A percentile compares a stretch with the other conserved stretches of the same genome.
These are phyloP conservation scores for Gibbula magus DNA, from an alignment of 2,888 invertebrate species.

Conservation along the genomic window DNA sequence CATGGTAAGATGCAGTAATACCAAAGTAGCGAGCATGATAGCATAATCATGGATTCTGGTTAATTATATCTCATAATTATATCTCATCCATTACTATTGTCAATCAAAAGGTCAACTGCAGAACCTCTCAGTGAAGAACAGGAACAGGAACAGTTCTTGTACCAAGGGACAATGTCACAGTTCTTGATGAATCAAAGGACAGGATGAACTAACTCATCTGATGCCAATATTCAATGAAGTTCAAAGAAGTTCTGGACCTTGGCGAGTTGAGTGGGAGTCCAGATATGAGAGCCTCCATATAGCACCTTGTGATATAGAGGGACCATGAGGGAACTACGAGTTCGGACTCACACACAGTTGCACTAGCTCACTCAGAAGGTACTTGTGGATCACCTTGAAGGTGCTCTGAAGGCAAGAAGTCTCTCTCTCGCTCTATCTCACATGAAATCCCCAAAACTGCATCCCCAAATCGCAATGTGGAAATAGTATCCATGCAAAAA, in stretches of 20 bases:
- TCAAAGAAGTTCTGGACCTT: too few relatives aligned
- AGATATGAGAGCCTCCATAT: background rate
- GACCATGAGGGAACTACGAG: background rate
- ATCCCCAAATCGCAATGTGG: constrained; percentile 17
- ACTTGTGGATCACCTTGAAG: background rate
- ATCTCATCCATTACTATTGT: too few relatives aligned
- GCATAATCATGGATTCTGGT: too few relatives aligned
- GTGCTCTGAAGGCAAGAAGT: constrained; percentile 4
- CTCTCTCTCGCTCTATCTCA: background rate
- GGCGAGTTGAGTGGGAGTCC: too few relatives aligned
- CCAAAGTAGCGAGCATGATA: too few relatives aligned
- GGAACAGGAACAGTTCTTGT: too few relatives aligned
- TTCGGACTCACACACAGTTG: background rate
- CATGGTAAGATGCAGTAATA: too few relatives aligned
- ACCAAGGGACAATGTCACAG: too few relatives aligned
- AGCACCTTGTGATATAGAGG: background rate
- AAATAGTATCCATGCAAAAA: constrained; percentile 17
- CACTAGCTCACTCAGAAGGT: background rate
- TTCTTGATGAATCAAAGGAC: too few relatives aligned
- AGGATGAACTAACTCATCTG: background rate
- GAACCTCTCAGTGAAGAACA: too few relatives aligned
- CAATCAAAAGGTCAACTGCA: too few relatives aligned
- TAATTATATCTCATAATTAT: too few relatives aligned
- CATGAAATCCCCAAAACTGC: constrained; percentile 20
- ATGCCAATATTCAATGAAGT: background rate